Percentiles rank a stretch among this genome's conserved stretches.
These are phyloP conservation scores for Phataginus tetradactyla DNA, from an alignment of 2,797 vertebrate species.

Conservation along the genomic window DNA sequence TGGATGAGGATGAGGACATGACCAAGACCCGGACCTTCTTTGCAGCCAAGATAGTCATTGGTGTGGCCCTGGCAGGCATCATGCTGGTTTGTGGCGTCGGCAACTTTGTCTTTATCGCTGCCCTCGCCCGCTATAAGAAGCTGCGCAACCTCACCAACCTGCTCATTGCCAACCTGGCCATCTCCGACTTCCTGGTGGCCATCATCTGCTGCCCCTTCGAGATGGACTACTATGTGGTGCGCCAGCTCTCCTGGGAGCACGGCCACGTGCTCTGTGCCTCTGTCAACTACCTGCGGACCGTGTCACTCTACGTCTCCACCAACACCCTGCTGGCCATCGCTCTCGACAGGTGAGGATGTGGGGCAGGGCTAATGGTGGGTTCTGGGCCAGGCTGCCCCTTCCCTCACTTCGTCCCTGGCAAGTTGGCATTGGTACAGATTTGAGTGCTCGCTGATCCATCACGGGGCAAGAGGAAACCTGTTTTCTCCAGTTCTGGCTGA, in stretches of 20 bases:
- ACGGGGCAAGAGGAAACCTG: neutral
- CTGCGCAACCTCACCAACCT: constrained; percentile 97
- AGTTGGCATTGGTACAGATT: neutral
- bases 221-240: constrained; percentile 98
- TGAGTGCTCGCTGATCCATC: neutral
- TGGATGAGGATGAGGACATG: constrained; percentile 92
- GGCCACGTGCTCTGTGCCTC: constrained; percentile 94
- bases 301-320: constrained; percentile 97
- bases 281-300: constrained; percentile 95
- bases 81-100: constrained; percentile 96
- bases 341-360: constrained; percentile 91
- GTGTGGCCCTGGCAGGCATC: constrained; percentile 93
- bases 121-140: constrained; percentile 94
- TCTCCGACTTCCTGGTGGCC: constrained; percentile 97
- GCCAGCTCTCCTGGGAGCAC: constrained; percentile 95
- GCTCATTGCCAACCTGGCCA: constrained; percentile 96
- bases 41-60: constrained; percentile 93
- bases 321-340: constrained; percentile 97
- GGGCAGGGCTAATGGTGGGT: neutral
- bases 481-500: neutral
- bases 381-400: neutral
- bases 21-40: constrained; percentile 95
- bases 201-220: constrained; percentile 97
- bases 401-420: neutral
- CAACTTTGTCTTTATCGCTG: constrained; percentile 95